Evolutionary conservation across 2,113 vertebrate species (phyloP), one percentile per base, ranked within the genome.

Genomic region (Cyprinodon variegatus): DNA sequence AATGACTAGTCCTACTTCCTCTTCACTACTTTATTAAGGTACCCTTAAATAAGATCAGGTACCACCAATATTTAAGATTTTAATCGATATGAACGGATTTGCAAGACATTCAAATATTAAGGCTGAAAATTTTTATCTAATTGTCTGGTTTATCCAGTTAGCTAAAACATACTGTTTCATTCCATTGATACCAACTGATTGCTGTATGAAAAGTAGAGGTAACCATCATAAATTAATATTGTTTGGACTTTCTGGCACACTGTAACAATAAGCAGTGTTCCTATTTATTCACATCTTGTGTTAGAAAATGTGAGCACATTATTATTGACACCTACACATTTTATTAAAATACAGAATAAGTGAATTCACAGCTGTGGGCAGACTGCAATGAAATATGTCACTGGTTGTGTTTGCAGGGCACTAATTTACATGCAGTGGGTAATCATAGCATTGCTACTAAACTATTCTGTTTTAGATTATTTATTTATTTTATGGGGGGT

Each of bases 291-390:
- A 9, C 48, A 38, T 15, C 15, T n/a, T 17, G n/a, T 4, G 38
- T 64, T 39, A 12, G 59, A 29, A 71, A 60, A 69, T 59, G 61
- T 53, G 36, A 71, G 20, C 22, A 41, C 22, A 38, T 6, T 17
- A 13, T 61, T 43, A 22, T 37, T 43, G 13, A 63, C 39, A 45
- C 74, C 73, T 17, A 61, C 68, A 45, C 68, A 14, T 20, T 63
- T 1, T 40, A 53, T 39, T 29, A 64, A 29, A 20, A 63, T 12
- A 64, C 7, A 29, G 39, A 11, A 40, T n/a, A 64, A 48, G 20
- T 50, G 17, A 50, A 73, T 53, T 5, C 17, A 61, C 17, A 40
- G 48, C 63, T 36, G 72, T 65, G 46, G 70, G 60, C 22, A 20
- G 29, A 36, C 3, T 48, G 13, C 46, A 14, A 4, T 13, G 15